phyloP scores from a whole-genome alignment of 2,113 vertebrate genomes.

The Amazona guildingii region DNA sequence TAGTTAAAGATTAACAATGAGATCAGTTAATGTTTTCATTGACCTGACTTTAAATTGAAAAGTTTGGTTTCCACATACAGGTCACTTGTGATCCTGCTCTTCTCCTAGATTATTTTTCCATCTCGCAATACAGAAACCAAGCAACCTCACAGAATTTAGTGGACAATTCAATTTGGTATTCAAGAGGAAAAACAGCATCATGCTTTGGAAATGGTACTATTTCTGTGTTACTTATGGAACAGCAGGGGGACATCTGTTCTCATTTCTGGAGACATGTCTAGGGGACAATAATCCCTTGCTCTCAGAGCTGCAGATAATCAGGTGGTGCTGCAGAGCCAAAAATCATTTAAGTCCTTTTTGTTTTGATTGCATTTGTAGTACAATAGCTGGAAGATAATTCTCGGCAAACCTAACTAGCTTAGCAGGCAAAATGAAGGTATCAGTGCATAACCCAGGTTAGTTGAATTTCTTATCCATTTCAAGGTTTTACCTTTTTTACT shows the following conservation, averaged over 20 bases:
- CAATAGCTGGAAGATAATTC: background rate
- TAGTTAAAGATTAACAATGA: background rate
- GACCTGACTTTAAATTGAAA: background rate
- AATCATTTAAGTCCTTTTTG: background rate
- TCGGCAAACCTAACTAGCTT: background rate
- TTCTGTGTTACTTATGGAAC: background rate
- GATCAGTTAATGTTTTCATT: background rate
- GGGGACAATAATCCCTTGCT: background rate
- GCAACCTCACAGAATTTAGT: background rate
- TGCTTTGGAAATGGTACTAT: background rate
- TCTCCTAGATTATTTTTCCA: background rate
- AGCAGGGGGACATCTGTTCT: background rate
- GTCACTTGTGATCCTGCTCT: background rate
- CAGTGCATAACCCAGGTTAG: accelerated
- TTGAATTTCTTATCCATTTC: background rate
- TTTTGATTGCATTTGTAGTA: background rate
- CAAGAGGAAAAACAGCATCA: background rate
- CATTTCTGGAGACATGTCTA: background rate
- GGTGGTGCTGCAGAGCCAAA: background rate
- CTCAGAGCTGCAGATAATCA: background rate
- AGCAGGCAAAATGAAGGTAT: background rate
- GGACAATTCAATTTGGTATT: background rate
- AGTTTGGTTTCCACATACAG: background rate
- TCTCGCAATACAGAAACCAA: background rate
- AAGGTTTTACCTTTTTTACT: background rate